Percentiles rank a stretch among this genome's conserved stretches.
Evolutionary conservation across 2,797 vertebrate genomes (phyloP).

Genomic region (Paedocypris micromegethes): DNA sequence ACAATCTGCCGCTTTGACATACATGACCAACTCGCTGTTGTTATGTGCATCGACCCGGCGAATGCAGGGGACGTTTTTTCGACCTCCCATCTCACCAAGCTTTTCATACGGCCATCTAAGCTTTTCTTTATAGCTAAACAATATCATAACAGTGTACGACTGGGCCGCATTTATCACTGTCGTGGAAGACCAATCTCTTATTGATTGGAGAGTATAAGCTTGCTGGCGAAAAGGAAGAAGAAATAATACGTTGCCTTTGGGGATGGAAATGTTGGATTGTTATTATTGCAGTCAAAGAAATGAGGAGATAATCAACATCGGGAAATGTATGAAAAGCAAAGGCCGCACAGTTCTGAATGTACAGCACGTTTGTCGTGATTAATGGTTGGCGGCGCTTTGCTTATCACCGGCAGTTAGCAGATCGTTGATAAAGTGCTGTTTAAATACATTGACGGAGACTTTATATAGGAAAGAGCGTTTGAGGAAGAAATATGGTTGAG

Average conservation of each 20-base stretch:
- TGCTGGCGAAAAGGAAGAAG: constrained; percentile 28
- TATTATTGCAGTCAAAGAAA: constrained; percentile 27
- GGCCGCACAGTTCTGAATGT: constrained; percentile 19
- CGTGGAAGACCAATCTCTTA: constrained; percentile 67
- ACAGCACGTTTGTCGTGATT: constrained; percentile 23
- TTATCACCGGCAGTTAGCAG: constrained; percentile 23
- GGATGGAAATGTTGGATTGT: constrained; percentile 38
- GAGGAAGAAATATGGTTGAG: constrained; percentile 22
- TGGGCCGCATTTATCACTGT: constrained; percentile 72
- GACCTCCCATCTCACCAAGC: constrained; percentile 53
- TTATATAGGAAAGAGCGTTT: constrained; percentile 14
- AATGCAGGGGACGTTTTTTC: constrained; percentile 51
- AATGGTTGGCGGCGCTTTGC: constrained; percentile 14
- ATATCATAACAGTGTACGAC: constrained; percentile 58
- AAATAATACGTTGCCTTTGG: constrained; percentile 32
- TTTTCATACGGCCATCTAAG: constrained; percentile 65
- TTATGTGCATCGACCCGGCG: constrained; percentile 44
- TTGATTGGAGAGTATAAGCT: constrained; percentile 65
- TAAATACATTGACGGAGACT: constrained; percentile 21
- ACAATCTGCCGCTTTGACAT: constrained; percentile 18
- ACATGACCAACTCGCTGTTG: constrained; percentile 40
- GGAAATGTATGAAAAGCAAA: constrained; percentile 23
- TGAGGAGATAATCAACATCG: constrained; percentile 24
- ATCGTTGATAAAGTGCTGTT: constrained; percentile 32
- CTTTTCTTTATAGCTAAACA: constrained; percentile 67